Evolutionary conservation across 2,113 vertebrate species (phyloP), one percentile per base, ranked within the genome.

Genomic region (Clarias batrachus): DNA sequence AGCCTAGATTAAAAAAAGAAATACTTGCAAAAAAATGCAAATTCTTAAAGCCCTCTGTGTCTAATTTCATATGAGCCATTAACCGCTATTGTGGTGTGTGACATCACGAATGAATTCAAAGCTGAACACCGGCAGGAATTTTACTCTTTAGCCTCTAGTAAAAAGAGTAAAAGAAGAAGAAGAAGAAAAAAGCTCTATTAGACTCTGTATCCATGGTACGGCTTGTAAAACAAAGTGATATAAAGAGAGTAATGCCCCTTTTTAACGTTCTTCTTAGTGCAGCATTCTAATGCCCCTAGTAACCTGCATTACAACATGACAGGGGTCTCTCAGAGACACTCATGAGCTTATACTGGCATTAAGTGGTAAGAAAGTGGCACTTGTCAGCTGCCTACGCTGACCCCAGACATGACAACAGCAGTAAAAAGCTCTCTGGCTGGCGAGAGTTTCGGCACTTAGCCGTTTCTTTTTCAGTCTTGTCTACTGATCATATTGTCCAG

Each of bases 351-450:
- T 30, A 82, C 23, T 41, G 37, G 63, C 66, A 68, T 54, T 83
- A 82, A 66, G 63, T 12, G 63, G 41, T 52, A 65, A 70, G 81
- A 68, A 68, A 68, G 65, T 68, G 65, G 16, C 62, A 56, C 63
- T 70, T 56, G 56, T 66, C 33, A 25, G 16, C n/a, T 83, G 23
- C 41, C n/a, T 37, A 23, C 10, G 48, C 48, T 37, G n/a, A 70
- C 81, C 52, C 59, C 56, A 79, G 74, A 30, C n/a, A 59, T 19
- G 56, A 79, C 77, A 59, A 68, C 63, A 27, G 81, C 81, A 56
- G 81, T 82, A 68, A 82, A 83, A 54, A 70, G n/a, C 65, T 70
- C 48, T 21, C 59, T 68, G 66, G 4, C 17, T 54, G 41, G 4
- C 25, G 21, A 66, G 62, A 27, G 48, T 27, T 83, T 21, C 4